phyloP scores from a whole-genome alignment of 2,888 invertebrate genomes.

The Phragmatobia fuliginosa region DNA sequence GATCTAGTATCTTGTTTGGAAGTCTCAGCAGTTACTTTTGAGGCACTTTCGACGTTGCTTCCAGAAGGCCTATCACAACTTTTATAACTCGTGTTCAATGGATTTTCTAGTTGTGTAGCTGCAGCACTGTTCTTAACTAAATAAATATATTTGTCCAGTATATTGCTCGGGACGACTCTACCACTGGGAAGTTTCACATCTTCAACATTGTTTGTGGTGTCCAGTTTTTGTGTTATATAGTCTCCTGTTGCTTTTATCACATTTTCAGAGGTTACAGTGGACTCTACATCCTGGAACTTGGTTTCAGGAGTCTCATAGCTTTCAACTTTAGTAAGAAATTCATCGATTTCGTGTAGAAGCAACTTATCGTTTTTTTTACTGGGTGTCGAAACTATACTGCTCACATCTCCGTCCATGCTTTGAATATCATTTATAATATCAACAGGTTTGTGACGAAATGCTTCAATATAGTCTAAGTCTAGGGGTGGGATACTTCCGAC shows the following conservation, averaged over 20 bases:
- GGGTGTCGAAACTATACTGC: slow-evolving; percentile 80
- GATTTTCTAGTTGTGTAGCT: slow-evolving; percentile 55
- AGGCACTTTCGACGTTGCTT: slow-evolving; percentile 46
- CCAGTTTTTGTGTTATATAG: slow-evolving; percentile 74
- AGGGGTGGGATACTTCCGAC: slow-evolving; percentile 58
- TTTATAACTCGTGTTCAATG: slow-evolving; percentile 44
- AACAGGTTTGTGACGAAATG: slow-evolving; percentile 32
- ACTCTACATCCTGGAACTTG: slow-evolving; percentile 61
- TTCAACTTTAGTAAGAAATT: slow-evolving; percentile 80
- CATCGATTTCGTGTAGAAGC: slow-evolving; percentile 81
- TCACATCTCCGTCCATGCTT: slow-evolving; percentile 83
- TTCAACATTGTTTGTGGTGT: slow-evolving; percentile 58
- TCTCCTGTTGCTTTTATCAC: slow-evolving; percentile 79
- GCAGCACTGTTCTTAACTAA: slow-evolving; percentile 70
- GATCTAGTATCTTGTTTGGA: slow-evolving; percentile 55
- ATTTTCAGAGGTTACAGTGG: slow-evolving; percentile 65
- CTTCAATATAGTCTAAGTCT: slow-evolving; percentile 50
- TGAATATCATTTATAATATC: slow-evolving; percentile 63
- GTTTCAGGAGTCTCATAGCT: slow-evolving; percentile 76
- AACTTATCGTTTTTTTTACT: slow-evolving; percentile 80
- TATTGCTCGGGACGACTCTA: slow-evolving; percentile 65
- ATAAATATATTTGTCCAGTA: slow-evolving; percentile 82
- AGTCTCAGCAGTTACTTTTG: slow-evolving; percentile 39
- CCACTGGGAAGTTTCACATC: slow-evolving; percentile 75
- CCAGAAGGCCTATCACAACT: slow-evolving; percentile 41